Evolutionary conservation across 2,113 vertebrate species (phyloP).

Genomic region (Antechinus flavipes): DNA sequence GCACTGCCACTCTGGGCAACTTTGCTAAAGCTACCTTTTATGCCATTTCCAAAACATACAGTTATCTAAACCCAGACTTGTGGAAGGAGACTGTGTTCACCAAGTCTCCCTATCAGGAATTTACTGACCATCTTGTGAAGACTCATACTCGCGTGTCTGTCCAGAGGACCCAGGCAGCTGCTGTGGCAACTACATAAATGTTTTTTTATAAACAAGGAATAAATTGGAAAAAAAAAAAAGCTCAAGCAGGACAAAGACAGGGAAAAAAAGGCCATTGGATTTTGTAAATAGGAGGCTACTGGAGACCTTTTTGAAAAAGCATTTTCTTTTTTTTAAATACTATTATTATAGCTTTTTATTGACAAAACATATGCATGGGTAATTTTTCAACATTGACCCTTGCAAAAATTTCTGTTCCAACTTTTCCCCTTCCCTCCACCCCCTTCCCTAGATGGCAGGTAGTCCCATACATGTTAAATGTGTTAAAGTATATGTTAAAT

Average conservation of each 20-base stretch:
- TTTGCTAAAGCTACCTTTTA: conserved; percentile 99
- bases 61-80: conserved; percentile 98
- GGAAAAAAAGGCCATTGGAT: not conserved
- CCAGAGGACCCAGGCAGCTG: conserved; percentile 91
- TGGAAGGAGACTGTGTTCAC: conserved; percentile 99
- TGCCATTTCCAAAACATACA: conserved; percentile 99
- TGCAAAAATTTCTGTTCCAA: no score
- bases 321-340: not conserved
- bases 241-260: not conserved
- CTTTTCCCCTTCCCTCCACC: no score
- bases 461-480: no score
- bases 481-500: no score
- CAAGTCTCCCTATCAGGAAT: conserved; percentile 99
- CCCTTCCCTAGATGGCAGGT: no score
- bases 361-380: no score
- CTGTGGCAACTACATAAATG: conserved; percentile 84
- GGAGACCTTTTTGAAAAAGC: not conserved
- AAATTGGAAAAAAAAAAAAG: conserved; percentile 44
- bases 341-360: no score
- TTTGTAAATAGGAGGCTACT: not conserved
- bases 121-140: conserved; percentile 98
- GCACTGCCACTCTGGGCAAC: conserved; percentile 97
- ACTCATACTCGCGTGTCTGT: conserved; percentile 96
- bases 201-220: conserved; percentile 55
- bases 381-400: no score